A percentile compares a stretch with the other conserved stretches of the same genome.
phyloP scores from a whole-genome alignment of 2,888 invertebrate genomes.

The Tineola bisselliella region DNA sequence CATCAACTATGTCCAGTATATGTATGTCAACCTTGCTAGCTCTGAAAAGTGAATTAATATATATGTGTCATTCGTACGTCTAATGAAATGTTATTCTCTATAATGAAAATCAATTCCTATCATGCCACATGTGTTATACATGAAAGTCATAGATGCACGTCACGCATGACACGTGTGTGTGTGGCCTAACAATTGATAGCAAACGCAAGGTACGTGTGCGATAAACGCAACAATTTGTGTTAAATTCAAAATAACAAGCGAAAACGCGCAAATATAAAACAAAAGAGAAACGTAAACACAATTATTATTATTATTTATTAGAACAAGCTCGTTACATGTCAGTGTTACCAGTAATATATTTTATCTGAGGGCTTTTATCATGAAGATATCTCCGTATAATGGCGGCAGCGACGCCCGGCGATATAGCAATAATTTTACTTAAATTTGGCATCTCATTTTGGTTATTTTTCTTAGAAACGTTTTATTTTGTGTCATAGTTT shows the following conservation, averaged over 20 bases:
- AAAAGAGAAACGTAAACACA: not conserved
- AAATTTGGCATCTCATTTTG: not conserved
- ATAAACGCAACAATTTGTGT: too few relatives aligned
- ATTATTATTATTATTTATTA: slow-evolving; percentile 4
- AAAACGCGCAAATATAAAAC: not conserved
- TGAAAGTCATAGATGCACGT: too few relatives aligned
- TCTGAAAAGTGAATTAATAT: too few relatives aligned
- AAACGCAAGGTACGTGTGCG: too few relatives aligned
- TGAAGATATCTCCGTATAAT: not conserved
- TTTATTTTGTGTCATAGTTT: not conserved
- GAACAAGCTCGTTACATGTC: not conserved
- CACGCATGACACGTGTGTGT: too few relatives aligned
- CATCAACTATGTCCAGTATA: too few relatives aligned
- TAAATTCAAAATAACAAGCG: not conserved
- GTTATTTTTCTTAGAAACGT: not conserved
- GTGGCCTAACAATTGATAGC: too few relatives aligned
- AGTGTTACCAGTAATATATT: not conserved
- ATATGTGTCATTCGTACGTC: too few relatives aligned
- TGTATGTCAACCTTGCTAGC: too few relatives aligned
- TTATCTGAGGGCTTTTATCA: not conserved
- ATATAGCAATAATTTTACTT: not conserved
- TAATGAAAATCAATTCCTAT: too few relatives aligned
- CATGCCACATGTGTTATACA: too few relatives aligned
- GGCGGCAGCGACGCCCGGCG: not conserved
- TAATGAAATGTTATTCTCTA: too few relatives aligned